phyloP scores from a whole-genome alignment of 2,797 vertebrate species.

The Dendrocincla tyrannina region DNA sequence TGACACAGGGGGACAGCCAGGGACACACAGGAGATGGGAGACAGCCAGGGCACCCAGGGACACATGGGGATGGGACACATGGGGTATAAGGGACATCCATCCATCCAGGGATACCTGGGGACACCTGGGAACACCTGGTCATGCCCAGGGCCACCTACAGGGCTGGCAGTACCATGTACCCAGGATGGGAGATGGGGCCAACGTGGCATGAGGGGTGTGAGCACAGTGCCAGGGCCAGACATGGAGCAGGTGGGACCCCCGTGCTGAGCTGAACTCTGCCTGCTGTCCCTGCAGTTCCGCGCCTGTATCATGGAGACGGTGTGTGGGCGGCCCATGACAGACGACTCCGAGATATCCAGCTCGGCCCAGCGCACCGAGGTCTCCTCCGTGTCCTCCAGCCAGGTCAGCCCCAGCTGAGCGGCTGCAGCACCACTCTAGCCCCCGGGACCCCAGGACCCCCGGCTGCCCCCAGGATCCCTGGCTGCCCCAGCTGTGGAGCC shows the following conservation, averaged over 20 bases:
- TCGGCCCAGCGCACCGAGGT: conserved; percentile 78
- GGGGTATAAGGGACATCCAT: neutral
- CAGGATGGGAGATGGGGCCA: too few species aligned
- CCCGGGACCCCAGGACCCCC: neutral
- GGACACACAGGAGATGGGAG: accelerated
- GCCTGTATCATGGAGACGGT: conserved; percentile 85
- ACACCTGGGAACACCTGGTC: neutral
- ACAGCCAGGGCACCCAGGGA: neutral
- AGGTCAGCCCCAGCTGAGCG: conserved; percentile 74
- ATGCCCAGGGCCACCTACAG: neutral
- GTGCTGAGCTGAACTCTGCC: neutral
- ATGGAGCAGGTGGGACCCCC: neutral
- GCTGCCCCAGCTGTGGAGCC: neutral
- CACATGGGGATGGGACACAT: accelerated
- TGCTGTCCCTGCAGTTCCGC: conserved; percentile 72
- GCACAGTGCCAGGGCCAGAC: neutral
- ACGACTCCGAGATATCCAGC: conserved; percentile 75
- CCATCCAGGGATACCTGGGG: neutral
- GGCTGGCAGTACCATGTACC: accelerated
- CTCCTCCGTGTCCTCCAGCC: conserved; percentile 78
- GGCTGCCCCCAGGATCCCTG: neutral
- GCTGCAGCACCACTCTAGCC: neutral
- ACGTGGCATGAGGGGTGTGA: accelerated
- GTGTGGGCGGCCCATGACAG: conserved; percentile 78
- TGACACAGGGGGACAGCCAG: neutral